A percentile compares a stretch with the other conserved stretches of the same genome.
phyloP scores from a whole-genome alignment of 2,797 vertebrate species.

The Cephalopachus bancanus region DNA sequence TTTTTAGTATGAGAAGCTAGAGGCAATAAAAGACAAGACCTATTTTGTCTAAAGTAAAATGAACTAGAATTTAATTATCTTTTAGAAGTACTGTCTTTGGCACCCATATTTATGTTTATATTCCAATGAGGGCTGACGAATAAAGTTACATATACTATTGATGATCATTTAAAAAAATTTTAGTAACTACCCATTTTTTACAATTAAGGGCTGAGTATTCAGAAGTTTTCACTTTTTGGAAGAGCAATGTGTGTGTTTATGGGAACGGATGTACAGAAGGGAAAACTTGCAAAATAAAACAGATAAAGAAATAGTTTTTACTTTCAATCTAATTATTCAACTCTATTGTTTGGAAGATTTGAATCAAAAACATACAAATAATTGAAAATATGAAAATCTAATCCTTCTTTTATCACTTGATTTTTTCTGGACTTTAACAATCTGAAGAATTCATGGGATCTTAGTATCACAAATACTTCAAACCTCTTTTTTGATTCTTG shows the following conservation, averaged over 20 bases:
- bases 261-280: background rate
- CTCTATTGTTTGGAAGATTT: background rate
- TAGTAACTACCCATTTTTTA: background rate
- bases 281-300: slow-evolving; percentile 54
- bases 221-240: background rate
- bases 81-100: background rate
- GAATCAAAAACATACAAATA: background rate
- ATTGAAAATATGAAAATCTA: slow-evolving; percentile 30
- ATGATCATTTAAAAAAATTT: slow-evolving; percentile 59
- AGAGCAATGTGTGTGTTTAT: background rate
- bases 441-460: background rate
- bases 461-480: background rate
- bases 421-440: slow-evolving; percentile 5
- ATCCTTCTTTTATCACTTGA: background rate
- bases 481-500: background rate
- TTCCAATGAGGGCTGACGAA: background rate
- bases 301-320: background rate
- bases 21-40: slow-evolving; percentile 58
- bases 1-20: slow-evolving; percentile 68
- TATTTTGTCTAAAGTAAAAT: slow-evolving; percentile 76
- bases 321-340: background rate
- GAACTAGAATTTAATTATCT: slow-evolving; percentile 76
- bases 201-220: background rate
- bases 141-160: background rate
- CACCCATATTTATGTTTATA: slow-evolving; percentile 22